These are phyloP conservation scores for Thaumatotibia leucotreta DNA, from an alignment of 1,140 invertebrate species.

Conservation along the genomic window DNA sequence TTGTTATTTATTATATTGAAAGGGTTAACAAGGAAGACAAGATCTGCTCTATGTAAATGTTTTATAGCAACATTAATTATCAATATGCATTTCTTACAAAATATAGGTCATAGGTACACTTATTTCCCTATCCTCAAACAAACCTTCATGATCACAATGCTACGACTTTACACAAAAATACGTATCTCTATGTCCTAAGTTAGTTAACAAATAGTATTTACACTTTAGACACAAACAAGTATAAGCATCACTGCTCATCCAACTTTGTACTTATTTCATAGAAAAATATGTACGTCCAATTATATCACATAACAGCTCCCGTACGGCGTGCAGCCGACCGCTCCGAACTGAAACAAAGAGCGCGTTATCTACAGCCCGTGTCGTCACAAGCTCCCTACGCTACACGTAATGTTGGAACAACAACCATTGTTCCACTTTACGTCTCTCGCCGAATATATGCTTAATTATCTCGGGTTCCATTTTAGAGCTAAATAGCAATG, in stretches of 20 bases:
- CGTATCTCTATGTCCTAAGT: slow-evolving; percentile 30
- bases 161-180: slow-evolving; percentile 50
- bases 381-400: neutral
- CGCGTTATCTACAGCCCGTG: neutral
- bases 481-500: no score
- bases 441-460: neutral
- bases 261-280: slow-evolving; percentile 72
- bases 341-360: slow-evolving; percentile 51
- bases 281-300: slow-evolving; percentile 71
- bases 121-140: slow-evolving; percentile 6
- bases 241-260: slow-evolving; percentile 36
- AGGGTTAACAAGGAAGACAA: slow-evolving; percentile 64
- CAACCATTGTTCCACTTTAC: neutral
- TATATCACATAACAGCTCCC: slow-evolving; percentile 61
- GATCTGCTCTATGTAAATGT: slow-evolving; percentile 35
- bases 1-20: slow-evolving; percentile 30
- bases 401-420: neutral
- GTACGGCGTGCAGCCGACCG: slow-evolving; percentile 53
- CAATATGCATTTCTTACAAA: slow-evolving; percentile 7
- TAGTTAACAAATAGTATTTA: slow-evolving; percentile 44
- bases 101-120: slow-evolving; percentile 7
- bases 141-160: slow-evolving; percentile 28
- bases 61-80: slow-evolving; percentile 14
- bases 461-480: no score
- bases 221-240: slow-evolving; percentile 46